A percentile compares a stretch with the other conserved stretches of the same genome.
Evolutionary conservation across 2,797 vertebrate genomes (phyloP).

Genomic region (Sebastes kiyomatsui): DNA sequence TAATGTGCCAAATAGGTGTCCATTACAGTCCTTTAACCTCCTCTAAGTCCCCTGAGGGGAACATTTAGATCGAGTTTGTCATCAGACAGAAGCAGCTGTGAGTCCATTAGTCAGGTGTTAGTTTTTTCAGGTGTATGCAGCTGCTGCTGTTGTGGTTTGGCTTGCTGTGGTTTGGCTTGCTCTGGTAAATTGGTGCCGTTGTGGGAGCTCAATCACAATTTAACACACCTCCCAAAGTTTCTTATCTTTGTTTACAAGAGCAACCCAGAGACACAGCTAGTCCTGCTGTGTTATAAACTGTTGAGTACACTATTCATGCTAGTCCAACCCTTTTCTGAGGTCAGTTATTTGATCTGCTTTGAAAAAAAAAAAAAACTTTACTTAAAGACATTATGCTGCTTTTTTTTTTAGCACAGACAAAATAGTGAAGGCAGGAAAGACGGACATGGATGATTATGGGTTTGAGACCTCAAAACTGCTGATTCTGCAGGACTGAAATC

Average conservation of each 20-base stretch:
- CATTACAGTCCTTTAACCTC: neutral
- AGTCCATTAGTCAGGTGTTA: conserved; percentile 27
- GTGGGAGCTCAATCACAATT: conserved; percentile 14
- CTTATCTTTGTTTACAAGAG: conserved; percentile 57
- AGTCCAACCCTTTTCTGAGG: neutral
- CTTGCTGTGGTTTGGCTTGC: neutral
- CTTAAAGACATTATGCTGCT: neutral
- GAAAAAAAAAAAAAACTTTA: neutral
- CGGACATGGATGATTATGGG: conserved; percentile 40
- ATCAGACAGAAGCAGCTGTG: conserved; percentile 29
- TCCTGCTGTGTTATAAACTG: neutral
- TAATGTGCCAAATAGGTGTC: neutral
- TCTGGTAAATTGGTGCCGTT: neutral
- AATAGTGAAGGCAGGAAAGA: conserved; percentile 8
- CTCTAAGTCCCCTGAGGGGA: neutral
- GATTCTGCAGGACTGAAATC: conserved; percentile 14
- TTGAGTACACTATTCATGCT: neutral
- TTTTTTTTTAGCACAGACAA: conserved; percentile 17
- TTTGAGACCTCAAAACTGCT: conserved; percentile 13
- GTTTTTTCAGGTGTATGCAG: conserved; percentile 37
- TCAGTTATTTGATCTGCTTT: conserved; percentile 17
- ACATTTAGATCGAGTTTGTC: neutral
- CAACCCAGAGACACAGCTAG: conserved; percentile 19
- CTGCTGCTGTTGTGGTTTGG: conserved; percentile 47
- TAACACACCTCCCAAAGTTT: conserved; percentile 29